A percentile compares a stretch with the other conserved stretches of the same genome.
Conservation (phyloP, 2,113 vertebrate genomes). For the Aspiorhynchus laticeps region DNA sequence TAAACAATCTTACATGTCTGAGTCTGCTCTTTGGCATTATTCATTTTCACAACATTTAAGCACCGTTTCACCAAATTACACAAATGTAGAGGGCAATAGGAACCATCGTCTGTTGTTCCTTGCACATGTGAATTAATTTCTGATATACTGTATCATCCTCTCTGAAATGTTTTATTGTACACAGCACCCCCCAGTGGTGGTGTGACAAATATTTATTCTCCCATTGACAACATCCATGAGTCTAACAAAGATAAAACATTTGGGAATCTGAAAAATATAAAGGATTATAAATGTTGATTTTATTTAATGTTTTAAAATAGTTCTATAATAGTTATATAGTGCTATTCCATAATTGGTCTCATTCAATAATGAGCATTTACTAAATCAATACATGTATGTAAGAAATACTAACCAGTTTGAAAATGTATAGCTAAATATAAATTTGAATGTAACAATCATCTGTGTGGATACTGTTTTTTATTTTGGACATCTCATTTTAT, state of each 20-base stretch:
- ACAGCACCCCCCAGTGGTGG: not conserved
- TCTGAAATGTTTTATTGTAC: not conserved
- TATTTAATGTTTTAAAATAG: not conserved
- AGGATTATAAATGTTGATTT: not conserved
- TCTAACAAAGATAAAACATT: not conserved
- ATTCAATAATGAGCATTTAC: no score
- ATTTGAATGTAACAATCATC: not conserved
- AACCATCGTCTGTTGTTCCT: not conserved
- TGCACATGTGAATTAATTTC: not conserved
- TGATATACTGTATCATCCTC: not conserved
- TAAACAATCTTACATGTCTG: no score
- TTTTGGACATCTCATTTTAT: not conserved
- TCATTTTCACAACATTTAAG: not conserved
- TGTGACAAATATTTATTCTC: not conserved
- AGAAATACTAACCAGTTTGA: not conserved
- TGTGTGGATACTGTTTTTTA: not conserved
- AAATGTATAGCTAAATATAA: not conserved
- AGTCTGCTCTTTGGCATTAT: not conserved
- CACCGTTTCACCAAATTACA: no score
- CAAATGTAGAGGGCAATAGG: not conserved
- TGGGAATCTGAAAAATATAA: not conserved
- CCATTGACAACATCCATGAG: not conserved
- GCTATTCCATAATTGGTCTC: no score
- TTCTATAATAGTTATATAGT: no score
- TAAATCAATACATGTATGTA: no score